Evolutionary conservation across 2,888 invertebrate species (phyloP), one percentile per base, ranked within the genome.

Genomic region (Congeria kusceri): DNA sequence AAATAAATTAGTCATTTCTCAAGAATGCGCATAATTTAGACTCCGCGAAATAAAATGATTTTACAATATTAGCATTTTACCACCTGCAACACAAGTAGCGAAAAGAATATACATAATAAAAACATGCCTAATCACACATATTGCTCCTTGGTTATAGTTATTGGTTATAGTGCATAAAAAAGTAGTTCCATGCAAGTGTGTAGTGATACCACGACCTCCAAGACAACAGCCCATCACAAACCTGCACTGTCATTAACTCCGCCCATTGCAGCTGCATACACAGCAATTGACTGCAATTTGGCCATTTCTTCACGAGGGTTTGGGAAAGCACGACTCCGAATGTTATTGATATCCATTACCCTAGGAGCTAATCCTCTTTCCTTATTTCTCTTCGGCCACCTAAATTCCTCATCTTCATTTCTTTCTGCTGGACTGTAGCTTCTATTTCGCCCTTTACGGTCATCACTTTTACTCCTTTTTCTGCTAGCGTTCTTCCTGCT

Each of bases 261-360:
- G 39, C 83, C 83, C 83, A 83, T 83, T 18, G 79, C 79, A 28
- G 64, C 56, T 27, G 83, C 83, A 74, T 83, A 83, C 47, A 83
- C 83, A 49, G 83, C 83, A 28, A 83, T 63, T 20, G 79, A 66
- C 25, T 77, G 72, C 59, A 83, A 62, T 49, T 80, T 83, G 7
- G 83, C 83, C 77, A 75, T 77, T 28, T 83, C 79, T 39, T 68
- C 74, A 44, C 66, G 66, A 4, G 79, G 68, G 27, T 79, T 46
- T 25, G 32, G 47, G 27, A 59, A 46, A 27, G 63, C 15, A 0
- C 39, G 23, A 28, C 59, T 58, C 18, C 70, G 63, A 44, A 20
- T 57, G 29, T 44, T 23, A 65, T 58, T 61, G 29, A 47, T 49
- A 1, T 67, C 39, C 29, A 3, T 49, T 25, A 72, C 64, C 46